Percentiles rank a stretch among this genome's conserved stretches.
Evolutionary conservation across 2,797 vertebrate species (phyloP).

Genomic region (Spea hammondii): DNA sequence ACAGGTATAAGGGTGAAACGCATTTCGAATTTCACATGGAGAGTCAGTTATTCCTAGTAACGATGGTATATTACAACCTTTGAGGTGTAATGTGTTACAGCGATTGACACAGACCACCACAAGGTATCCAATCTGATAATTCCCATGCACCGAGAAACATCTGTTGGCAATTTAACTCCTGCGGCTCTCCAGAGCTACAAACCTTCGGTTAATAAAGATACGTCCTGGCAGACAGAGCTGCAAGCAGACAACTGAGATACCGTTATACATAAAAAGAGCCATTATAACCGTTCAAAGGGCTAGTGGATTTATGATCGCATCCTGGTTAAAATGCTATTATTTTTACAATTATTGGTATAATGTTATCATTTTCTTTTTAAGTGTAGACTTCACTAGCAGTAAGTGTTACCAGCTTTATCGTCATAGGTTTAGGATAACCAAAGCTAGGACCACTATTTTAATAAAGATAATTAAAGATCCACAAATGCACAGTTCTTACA

Average conservation of each 20-base stretch:
- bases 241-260: neutral
- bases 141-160: slow-evolving; percentile 17
- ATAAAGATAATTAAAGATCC: no score
- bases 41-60: slow-evolving; percentile 40
- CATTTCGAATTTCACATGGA: slow-evolving; percentile 41
- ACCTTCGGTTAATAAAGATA: slow-evolving; percentile 10
- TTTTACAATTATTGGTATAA: neutral
- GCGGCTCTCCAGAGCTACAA: neutral
- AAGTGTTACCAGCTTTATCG: no score
- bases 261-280: neutral
- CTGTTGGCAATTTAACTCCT: slow-evolving; percentile 27
- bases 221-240: slow-evolving; percentile 1
- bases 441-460: no score
- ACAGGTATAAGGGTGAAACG: slow-evolving; percentile 31
- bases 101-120: slow-evolving; percentile 37
- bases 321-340: slow-evolving; percentile 3
- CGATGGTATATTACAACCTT: slow-evolving; percentile 37
- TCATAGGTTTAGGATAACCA: no score
- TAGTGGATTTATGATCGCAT: neutral
- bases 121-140: slow-evolving; percentile 46
- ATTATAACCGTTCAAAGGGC: neutral
- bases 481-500: no score
- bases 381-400: no score
- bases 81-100: slow-evolving; percentile 34
- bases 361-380: neutral